A percentile compares a stretch with the other conserved stretches of the same genome.
Evolutionary conservation across 2,888 invertebrate species (phyloP).

Genomic region (Odontocolon sp.): DNA sequence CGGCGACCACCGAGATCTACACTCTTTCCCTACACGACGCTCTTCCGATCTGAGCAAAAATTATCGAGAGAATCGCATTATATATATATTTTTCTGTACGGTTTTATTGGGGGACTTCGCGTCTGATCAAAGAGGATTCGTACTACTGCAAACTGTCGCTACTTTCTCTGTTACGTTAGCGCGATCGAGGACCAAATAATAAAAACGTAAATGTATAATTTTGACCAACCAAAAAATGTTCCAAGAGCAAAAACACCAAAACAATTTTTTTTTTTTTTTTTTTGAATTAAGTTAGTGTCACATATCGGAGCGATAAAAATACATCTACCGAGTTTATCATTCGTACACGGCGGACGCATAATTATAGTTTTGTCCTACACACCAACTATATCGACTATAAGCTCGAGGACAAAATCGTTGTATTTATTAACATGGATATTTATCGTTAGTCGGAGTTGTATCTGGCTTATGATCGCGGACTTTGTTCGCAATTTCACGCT

Average conservation of each 20-base stretch:
- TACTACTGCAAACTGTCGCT: slow-evolving; percentile 54
- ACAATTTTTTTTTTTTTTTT: slow-evolving; percentile 33
- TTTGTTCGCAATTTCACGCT: slow-evolving; percentile 73
- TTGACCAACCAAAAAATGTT: background rate
- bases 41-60: too few relatives aligned
- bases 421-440: slow-evolving; percentile 21
- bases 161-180: slow-evolving; percentile 13
- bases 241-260: slow-evolving; percentile 4
- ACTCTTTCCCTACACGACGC: too few relatives aligned
- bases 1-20: background rate
- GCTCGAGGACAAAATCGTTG: slow-evolving; percentile 32
- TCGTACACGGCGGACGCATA: slow-evolving; percentile 10
- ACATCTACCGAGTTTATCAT: slow-evolving; percentile 36
- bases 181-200: background rate
- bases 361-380: slow-evolving; percentile 20
- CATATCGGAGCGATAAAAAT: slow-evolving; percentile 19
- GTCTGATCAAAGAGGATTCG: slow-evolving; percentile 52
- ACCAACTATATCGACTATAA: slow-evolving; percentile 12
- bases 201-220: background rate
- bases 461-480: slow-evolving; percentile 18
- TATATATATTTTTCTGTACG: too few relatives aligned
- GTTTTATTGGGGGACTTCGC: slow-evolving; percentile 16
- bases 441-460: slow-evolving; percentile 46
- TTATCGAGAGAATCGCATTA: slow-evolving; percentile 37
- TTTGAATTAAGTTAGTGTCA: too few relatives aligned